Evolutionary conservation across 1,140 invertebrate genomes (phyloP).

Genomic region (Orchestia grillus): DNA sequence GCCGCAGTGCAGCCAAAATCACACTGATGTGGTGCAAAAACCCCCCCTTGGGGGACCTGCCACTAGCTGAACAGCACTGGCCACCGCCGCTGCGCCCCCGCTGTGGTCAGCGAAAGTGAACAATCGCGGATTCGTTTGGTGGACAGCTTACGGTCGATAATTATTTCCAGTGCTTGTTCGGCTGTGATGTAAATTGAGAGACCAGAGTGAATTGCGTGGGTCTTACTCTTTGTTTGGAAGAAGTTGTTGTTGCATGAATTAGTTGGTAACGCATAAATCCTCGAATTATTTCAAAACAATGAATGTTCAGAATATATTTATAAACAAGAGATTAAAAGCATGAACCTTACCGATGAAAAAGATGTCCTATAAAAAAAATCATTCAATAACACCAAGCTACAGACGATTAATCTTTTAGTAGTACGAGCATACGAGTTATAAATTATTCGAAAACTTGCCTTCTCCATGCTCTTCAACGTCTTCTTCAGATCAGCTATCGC

Average conservation of each 20-base stretch:
- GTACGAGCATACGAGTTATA: background rate
- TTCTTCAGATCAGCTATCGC: conserved; percentile 29
- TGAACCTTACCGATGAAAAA: background rate
- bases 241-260: background rate
- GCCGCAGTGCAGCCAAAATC: background rate
- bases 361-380: no score
- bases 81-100: background rate
- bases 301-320: background rate
- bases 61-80: background rate
- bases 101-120: conserved; percentile 4
- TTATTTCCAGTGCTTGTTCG: background rate
- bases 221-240: background rate
- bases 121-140: background rate
- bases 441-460: conserved; percentile 50
- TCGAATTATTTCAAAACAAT: background rate
- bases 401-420: no score
- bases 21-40: background rate
- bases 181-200: background rate
- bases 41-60: background rate
- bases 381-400: no score
- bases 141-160: background rate
- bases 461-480: conserved; percentile 59
- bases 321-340: background rate
- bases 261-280: background rate
- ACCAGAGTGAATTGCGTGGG: background rate